Base-by-base conservation (phyloP, 2,888 invertebrate genomes). In the Eilema griseolum region DNA sequence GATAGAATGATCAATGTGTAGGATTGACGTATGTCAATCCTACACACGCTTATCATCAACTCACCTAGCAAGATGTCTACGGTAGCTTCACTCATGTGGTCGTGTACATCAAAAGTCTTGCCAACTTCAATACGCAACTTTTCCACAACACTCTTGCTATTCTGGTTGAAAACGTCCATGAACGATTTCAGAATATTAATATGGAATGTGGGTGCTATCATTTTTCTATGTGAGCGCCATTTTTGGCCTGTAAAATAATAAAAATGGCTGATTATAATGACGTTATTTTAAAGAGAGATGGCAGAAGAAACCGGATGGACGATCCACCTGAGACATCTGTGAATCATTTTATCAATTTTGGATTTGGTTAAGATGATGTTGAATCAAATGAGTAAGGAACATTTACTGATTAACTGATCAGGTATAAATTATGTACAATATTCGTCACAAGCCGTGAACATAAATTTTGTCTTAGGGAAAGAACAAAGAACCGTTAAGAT, bases 141-240 rank as follows among this genome's bases (percentile, higher is more conserved):
- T 7, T 96, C 94, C 0, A 97, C 96, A 0, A 97, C 96, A 16
- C 95, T 94, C 70, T 94, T 93, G 31, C 97, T 97, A 88, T 97
- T 97, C 1, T 96, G 95, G 70, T 97, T 97, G 89, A 97, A 98
- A 0, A 97, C 95, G 63, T 96, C 96, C 75, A 97, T 96, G 86
- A 97, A 97, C 3, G 97, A 97, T 90, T 97, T 97, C 61, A 97
- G 90, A 0, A 98, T 97, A 87, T 97, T 97, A 86, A 97, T 96
- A 85, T 97, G 97, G 95, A 98, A 98, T 60, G 97, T 97, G 23
- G 98, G 98, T 0, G 97, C 97, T 71, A 98, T 98, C 85, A 98
- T 95, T 93, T 97, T 97, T 69, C 98, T 96, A 86, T 98, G 97
- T 1, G 97, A 96, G 37, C 97, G 96, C 97, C 98, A 98, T 94